Conservation (phyloP, 2,888 invertebrate genomes). For the Apantesis nais region DNA sequence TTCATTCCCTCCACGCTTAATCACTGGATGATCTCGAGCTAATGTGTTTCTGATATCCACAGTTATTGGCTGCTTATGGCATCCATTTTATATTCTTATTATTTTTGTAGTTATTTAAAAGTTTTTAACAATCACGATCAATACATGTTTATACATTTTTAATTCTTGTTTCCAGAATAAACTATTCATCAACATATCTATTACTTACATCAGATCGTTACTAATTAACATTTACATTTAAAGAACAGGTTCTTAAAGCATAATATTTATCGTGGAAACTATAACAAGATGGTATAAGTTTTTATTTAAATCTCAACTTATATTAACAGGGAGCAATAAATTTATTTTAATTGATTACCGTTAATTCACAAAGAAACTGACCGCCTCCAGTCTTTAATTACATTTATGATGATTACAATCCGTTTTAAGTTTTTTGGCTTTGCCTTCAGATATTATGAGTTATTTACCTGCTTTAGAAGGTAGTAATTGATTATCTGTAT, state of each 20-base stretch:
- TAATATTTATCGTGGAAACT: constrained; percentile 71
- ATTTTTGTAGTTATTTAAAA: constrained; percentile 26
- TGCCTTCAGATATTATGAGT: constrained; percentile 40
- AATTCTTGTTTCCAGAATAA: constrained; percentile 22
- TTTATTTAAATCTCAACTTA: constrained; percentile 62
- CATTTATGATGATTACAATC: constrained; percentile 70
- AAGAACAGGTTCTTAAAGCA: constrained; percentile 61
- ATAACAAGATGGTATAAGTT: constrained; percentile 65
- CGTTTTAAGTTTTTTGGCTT: constrained; percentile 56
- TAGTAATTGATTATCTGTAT: constrained; percentile 30
- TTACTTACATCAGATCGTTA: constrained; percentile 44
- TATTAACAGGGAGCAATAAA: constrained; percentile 68
- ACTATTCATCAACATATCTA: constrained; percentile 34
- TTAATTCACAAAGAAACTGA: constrained; percentile 73
- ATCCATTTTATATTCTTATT: constrained; percentile 44
- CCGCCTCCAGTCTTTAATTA: constrained; percentile 74
- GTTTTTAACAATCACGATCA: neutral
- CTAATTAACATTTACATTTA: constrained; percentile 54
- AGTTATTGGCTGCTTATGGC: constrained; percentile 52
- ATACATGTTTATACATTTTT: neutral
- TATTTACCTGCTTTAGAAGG: constrained; percentile 39
- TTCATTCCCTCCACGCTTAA: constrained; percentile 75
- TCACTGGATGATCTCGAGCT: constrained; percentile 76
- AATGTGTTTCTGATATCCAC: constrained; percentile 73
- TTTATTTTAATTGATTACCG: constrained; percentile 77